These are phyloP conservation scores for Malurus leucopterus DNA, from an alignment of 2,797 vertebrate genomes.

Conservation along the genomic window DNA sequence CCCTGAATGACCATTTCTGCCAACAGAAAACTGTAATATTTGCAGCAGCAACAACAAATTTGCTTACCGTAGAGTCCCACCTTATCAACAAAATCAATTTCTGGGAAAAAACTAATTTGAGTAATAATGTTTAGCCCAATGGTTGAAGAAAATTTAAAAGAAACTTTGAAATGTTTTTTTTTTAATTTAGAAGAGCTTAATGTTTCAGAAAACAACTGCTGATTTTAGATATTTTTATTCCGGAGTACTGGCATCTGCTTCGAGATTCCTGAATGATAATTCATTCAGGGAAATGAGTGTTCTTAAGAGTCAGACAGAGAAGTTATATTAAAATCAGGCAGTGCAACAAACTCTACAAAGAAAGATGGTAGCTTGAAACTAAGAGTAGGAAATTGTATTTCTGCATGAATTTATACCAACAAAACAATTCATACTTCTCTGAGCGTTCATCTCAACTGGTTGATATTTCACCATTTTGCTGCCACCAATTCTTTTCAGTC, in stretches of 20 bases:
- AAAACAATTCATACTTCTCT: conserved; percentile 89
- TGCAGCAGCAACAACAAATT: neutral
- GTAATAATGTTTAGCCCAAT: neutral
- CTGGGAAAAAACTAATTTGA: neutral
- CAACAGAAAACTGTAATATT: neutral
- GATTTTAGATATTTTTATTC: neutral
- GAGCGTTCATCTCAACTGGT: conserved; percentile 95
- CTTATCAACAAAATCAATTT: neutral
- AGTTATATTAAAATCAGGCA: conserved; percentile 34
- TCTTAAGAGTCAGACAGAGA: neutral
- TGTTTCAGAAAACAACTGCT: neutral
- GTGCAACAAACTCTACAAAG: conserved; percentile 44
- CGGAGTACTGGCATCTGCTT: neutral
- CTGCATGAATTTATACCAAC: conserved; percentile 57
- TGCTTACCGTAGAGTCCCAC: neutral
- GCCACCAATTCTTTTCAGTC: conserved; percentile 96
- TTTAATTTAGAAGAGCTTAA: neutral
- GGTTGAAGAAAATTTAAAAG: neutral
- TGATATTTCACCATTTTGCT: conserved; percentile 99
- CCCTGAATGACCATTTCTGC: neutral
- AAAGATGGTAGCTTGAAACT: conserved; percentile 57
- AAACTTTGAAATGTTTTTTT: neutral
- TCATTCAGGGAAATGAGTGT: neutral
- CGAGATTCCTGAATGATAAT: neutral
- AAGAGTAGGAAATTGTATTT: conserved; percentile 55